Base-by-base conservation (phyloP, 2,888 invertebrate genomes). In the Limnephilus rhombicus region DNA sequence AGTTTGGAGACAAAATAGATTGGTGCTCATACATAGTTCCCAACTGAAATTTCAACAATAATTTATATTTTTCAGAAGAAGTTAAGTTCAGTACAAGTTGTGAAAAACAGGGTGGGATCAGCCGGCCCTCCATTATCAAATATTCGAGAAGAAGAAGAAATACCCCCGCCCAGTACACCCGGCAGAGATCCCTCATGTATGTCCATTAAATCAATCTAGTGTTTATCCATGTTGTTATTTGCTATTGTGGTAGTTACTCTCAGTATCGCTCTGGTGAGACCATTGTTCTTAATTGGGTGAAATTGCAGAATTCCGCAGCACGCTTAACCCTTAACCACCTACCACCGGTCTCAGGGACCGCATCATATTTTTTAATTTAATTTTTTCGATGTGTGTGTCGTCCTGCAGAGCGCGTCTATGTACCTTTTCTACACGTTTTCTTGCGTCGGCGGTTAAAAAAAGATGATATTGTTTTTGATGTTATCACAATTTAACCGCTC, bases 131-230 rank as follows among this genome's bases (percentile, higher is more conserved):
- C 96, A 2, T 94, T 97, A 92, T 95, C 96, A 92, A 96, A 96
- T 7, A 97, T 97, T 85, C 95, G 95, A 85, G 97, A 97, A 94
- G 97, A 97, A 94, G 97, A 97, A 90, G 96, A 96, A 90, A 95
- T 95, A 1, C 95, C 95, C 49, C 94, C 96, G 3, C 31, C 81
- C 29, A 91, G 87, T 24, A 68, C 24, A 68, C 9, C 9, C 9
- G 24, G 1, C 68, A 89, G 83, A 82, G n/a, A 29, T 83, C 29
- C 18, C 11, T 5, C 49, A 31, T 0, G 90, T 90, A 81, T 82
- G 90, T 90, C 18, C 31, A 68, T 68, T 34, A 68, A 68, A 68
- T 24, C n/a, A 68, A 24, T 68, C 53, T 68, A 68, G 53, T 18
- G 4, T 68, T 68, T 68, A 24, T 24, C 24, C 7, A 68, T 24